Evolutionary conservation across 1,140 invertebrate genomes (phyloP).

Genomic region (Drosophila sechellia): DNA sequence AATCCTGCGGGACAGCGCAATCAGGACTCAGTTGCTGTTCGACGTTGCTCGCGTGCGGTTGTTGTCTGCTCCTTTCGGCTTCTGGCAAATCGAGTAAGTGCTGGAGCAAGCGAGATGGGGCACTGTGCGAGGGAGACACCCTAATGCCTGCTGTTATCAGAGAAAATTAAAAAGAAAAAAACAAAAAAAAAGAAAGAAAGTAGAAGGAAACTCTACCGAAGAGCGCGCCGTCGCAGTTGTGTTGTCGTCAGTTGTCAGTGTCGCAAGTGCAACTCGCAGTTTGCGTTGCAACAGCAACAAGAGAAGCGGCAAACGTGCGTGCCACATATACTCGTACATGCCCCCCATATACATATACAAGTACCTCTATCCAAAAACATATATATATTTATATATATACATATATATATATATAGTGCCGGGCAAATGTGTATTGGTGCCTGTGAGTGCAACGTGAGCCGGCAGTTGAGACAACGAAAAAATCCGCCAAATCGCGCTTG

Average conservation of each 20-base stretch:
- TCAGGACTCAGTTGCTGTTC: conserved; percentile 79
- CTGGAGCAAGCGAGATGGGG: conserved; percentile 30
- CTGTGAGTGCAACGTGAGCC: conserved; percentile 38
- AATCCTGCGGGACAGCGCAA: conserved; percentile 69
- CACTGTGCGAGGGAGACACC: conserved; percentile 2
- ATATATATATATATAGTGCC: conserved; percentile 40
- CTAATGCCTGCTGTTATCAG: conserved; percentile 32
- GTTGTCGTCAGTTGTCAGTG: conserved; percentile 37
- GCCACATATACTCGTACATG: conserved; percentile 56
- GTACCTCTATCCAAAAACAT: neutral
- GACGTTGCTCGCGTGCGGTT: conserved; percentile 81
- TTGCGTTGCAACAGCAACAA: conserved; percentile 67
- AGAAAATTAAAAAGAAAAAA: neutral
- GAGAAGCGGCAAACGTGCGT: conserved; percentile 69
- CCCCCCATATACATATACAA: neutral
- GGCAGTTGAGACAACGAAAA: conserved; percentile 38
- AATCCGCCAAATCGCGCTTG: conserved; percentile 47
- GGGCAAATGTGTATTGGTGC: conserved; percentile 33
- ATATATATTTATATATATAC: conserved; percentile 14
- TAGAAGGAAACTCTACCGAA: conserved; percentile 13
- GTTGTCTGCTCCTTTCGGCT: conserved; percentile 60
- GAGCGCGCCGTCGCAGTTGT: conserved; percentile 62
- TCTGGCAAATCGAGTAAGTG: conserved; percentile 29
- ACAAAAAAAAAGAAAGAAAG: neutral
- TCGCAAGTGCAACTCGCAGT: conserved; percentile 45